These are phyloP conservation scores for Ciona savignyi DNA, from an alignment of 23 tunicate species.

Conservation along the genomic window DNA sequence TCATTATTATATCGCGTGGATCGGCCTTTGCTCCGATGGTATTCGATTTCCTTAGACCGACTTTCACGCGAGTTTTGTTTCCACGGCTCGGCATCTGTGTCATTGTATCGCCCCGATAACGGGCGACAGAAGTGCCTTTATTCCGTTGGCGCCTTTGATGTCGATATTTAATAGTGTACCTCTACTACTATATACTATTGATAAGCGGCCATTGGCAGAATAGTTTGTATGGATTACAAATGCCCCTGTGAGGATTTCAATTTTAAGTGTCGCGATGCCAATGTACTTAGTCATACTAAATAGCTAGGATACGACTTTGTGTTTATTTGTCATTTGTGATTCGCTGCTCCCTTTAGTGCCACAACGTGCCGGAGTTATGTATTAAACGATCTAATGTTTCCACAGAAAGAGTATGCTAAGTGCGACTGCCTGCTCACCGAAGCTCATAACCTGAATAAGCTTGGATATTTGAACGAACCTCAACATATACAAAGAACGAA, in stretches of 20 bases:
- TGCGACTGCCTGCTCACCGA: conserved; percentile 68
- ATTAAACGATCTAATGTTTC: too few relatives aligned
- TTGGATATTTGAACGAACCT: conserved; percentile 46
- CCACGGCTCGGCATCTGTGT: not conserved
- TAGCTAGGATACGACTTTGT: too few relatives aligned
- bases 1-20: not conserved
- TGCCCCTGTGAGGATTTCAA: not conserved
- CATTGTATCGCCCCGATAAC: not conserved
- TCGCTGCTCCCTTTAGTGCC: too few relatives aligned
- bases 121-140: not conserved
- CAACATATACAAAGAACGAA: conserved; percentile 29
- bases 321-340: too few relatives aligned
- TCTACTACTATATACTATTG: not conserved
- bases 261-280: not conserved
- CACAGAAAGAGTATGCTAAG: conserved; percentile 78
- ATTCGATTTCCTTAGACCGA: not conserved
- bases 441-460: conserved; percentile 44
- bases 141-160: not conserved
- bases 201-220: not conserved
- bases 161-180: not conserved
- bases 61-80: not conserved
- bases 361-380: too few relatives aligned
- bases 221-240: not conserved
- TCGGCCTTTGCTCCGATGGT: not conserved
- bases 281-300: not conserved